Evolutionary conservation across 2,888 invertebrate species (phyloP), one percentile per base, ranked within the genome.

Genomic region (Aleiodes testaceus): DNA sequence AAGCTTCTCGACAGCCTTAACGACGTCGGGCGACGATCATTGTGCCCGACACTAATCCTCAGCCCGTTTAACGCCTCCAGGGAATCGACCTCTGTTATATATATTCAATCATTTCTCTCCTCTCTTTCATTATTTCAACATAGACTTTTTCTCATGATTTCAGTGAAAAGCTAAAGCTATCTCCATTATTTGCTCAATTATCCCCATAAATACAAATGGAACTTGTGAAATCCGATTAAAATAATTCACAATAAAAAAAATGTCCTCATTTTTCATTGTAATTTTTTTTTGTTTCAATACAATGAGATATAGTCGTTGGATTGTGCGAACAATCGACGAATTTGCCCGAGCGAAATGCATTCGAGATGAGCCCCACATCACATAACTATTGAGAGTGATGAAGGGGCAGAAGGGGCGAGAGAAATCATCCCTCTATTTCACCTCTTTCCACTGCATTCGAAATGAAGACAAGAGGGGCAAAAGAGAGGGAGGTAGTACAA

Each of bases 1-100:
- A 74, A 76, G 70, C 78, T 75, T 73, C 73, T 66, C 77, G 80
- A 79, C 79, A 77, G 78, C 75, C 75, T 79, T 76, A 81, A 81
- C 79, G 76, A 74, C 77, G 77, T 76, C 79, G 78, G 75, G 68
- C 71, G 74, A 74, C 72, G 75, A 75, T 74, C 71, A 74, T 74
- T 76, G 73, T 68, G 26, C 68, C 55, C 52, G 72, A 68, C 74
- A 74, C 72, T 73, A 74, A 74, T 74, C 69, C 72, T 63, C 71
- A 70, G 68, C 53, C 66, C 72, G 74, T 72, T 74, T 74, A 74
- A 71, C 71, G 68, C 71, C 70, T 71, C 61, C 47, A 26, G 45
- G 44, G 22, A 50, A 61, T 64, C 50, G 67, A 72, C 71, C 70
- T 49, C 72, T 69, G 55, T 55, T 50, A 61, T 59, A 55, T 49